Evolutionary conservation across 2,797 vertebrate species (phyloP).

Genomic region (Poeciliopsis turneri): DNA sequence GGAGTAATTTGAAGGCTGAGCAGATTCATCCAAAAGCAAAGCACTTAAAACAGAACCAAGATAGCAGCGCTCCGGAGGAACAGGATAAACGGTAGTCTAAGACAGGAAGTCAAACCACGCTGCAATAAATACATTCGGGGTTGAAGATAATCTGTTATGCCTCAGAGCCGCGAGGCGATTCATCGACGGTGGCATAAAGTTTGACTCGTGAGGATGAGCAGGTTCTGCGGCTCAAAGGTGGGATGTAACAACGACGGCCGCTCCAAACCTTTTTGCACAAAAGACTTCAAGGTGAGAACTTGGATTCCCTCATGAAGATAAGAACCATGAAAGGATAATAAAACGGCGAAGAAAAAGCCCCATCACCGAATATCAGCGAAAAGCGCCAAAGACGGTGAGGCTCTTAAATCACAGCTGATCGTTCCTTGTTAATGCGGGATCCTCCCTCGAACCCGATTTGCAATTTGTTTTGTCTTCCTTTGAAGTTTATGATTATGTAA

Average conservation of each 20-base stretch:
- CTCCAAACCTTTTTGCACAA: neutral
- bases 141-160: neutral
- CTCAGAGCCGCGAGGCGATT: neutral
- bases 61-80: neutral
- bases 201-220: neutral
- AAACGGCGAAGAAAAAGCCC: slow-evolving; percentile 14
- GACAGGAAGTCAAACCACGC: neutral
- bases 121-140: neutral
- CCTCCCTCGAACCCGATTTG: slow-evolving; percentile 1
- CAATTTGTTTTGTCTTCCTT: neutral
- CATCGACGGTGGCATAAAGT: neutral
- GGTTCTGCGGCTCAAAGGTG: neutral
- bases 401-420: slow-evolving; percentile 15
- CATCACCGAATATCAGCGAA: slow-evolving; percentile 7
- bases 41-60: neutral
- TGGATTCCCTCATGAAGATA: neutral
- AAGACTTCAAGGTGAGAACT: neutral
- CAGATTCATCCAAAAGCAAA: slow-evolving; percentile 3
- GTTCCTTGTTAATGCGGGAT: slow-evolving; percentile 31
- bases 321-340: neutral
- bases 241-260: neutral
- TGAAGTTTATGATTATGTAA: slow-evolving; percentile 12
- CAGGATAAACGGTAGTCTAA: neutral
- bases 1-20: neutral
- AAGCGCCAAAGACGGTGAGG: slow-evolving; percentile 16